Conservation (phyloP, 1,140 invertebrate species). For the Caenorhabditis tropicalis region DNA sequence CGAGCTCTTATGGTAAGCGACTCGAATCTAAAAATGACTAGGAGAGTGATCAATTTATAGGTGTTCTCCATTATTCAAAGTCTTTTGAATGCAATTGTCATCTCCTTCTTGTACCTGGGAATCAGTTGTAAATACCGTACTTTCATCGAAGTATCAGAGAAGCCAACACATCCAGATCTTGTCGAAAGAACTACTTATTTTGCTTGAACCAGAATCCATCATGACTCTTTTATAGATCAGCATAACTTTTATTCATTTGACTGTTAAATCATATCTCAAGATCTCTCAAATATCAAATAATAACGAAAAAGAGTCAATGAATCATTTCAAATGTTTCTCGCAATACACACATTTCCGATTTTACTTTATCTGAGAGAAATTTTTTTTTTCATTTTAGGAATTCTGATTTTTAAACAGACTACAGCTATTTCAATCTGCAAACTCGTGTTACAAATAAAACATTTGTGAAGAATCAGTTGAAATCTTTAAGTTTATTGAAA, state of each 20-base stretch:
- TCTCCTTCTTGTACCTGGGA: conserved; percentile 4
- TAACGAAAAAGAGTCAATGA: background rate
- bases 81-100: background rate
- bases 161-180: background rate
- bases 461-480: too few species aligned
- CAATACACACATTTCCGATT: too few species aligned
- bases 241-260: background rate
- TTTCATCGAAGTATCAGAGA: background rate
- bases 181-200: conserved; percentile 18
- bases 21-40: background rate
- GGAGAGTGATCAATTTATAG: background rate
- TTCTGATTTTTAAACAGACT: too few species aligned
- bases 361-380: too few species aligned
- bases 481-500: too few species aligned
- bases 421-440: too few species aligned
- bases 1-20: background rate
- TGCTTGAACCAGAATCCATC: background rate
- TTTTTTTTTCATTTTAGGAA: too few species aligned
- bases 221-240: background rate
- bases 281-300: background rate
- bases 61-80: background rate
- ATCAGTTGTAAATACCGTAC: conserved; percentile 18
- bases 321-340: background rate
- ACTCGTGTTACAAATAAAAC: too few species aligned
- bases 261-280: background rate